Evolutionary conservation across 1,140 invertebrate species (phyloP).

Genomic region (Polypedilum vanderplanki): DNA sequence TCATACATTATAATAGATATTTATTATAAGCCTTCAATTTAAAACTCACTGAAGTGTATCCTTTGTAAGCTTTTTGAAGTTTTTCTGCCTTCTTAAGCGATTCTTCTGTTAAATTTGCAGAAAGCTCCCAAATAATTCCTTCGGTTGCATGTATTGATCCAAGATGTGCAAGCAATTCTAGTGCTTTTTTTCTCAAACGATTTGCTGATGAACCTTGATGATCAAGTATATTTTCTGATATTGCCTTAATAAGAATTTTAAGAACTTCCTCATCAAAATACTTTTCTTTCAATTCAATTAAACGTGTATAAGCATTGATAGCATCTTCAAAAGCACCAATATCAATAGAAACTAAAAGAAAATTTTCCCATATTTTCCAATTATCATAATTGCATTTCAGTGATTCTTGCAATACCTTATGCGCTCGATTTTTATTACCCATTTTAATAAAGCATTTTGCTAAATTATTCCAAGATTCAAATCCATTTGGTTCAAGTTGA

Average conservation of each 20-base stretch:
- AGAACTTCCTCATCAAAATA: conserved; percentile 75
- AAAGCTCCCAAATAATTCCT: conserved; percentile 69
- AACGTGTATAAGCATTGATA: conserved; percentile 73
- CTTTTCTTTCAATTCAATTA: conserved; percentile 75
- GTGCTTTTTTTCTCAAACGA: conserved; percentile 52
- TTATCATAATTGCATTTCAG: conserved; percentile 90
- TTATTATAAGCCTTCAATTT: conserved; percentile 46
- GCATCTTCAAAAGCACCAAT: conserved; percentile 68
- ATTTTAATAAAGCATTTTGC: conserved; percentile 85
- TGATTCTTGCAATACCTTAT: conserved; percentile 77
- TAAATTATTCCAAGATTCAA: conserved; percentile 97
- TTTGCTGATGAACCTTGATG: conserved; percentile 47
- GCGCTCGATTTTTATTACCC: conserved; percentile 78
- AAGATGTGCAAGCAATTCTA: conserved; percentile 75
- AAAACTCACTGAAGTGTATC: conserved; percentile 48
- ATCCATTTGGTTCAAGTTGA: conserved; percentile 77
- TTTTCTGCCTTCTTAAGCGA: conserved; percentile 54
- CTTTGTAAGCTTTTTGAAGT: conserved; percentile 54
- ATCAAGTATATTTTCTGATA: conserved; percentile 58
- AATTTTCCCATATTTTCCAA: conserved; percentile 97
- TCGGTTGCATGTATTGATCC: conserved; percentile 61
- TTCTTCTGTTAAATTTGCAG: conserved; percentile 62
- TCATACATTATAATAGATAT: not conserved
- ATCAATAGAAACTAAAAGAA: conserved; percentile 74
- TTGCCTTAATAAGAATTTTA: conserved; percentile 62